phyloP scores from a whole-genome alignment of 92 coral and sea anemone species.

The Ricordea florida region DNA sequence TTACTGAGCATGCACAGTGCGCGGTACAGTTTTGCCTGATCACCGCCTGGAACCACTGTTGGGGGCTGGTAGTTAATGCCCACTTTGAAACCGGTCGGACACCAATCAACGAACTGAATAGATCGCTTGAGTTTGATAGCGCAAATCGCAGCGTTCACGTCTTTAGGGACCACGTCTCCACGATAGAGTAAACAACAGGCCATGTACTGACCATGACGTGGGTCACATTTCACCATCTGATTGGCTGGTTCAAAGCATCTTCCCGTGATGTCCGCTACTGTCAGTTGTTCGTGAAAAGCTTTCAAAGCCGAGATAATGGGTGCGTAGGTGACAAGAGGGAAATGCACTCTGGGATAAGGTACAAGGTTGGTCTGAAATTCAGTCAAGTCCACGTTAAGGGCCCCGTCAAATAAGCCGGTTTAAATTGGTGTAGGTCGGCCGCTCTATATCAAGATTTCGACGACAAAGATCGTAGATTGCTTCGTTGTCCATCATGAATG shows the following conservation, averaged over 20 bases:
- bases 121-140: constrained; percentile 78
- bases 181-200: constrained; percentile 87
- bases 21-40: constrained; percentile 76
- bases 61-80: constrained; percentile 78
- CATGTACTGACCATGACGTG: constrained; percentile 88
- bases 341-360: constrained; percentile 91
- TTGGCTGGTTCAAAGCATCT: constrained; percentile 79
- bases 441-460: constrained; percentile 79
- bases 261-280: constrained; percentile 70
- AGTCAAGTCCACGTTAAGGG: constrained; percentile 86
- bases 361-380: constrained; percentile 96
- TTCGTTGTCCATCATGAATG: constrained; percentile 93
- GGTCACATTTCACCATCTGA: constrained; percentile 88
- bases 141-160: constrained; percentile 82
- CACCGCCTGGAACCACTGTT: constrained; percentile 81
- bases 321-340: constrained; percentile 86
- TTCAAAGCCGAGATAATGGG: constrained; percentile 80
- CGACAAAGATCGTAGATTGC: constrained; percentile 92
- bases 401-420: constrained; percentile 88
- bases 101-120: constrained; percentile 78
- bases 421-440: constrained; percentile 74
- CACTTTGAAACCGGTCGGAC: constrained; percentile 41
- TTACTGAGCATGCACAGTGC: constrained; percentile 80
- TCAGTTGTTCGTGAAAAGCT: constrained; percentile 80
- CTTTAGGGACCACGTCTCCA: constrained; percentile 93